Percentiles rank a stretch among this genome's conserved stretches.
These are phyloP conservation scores for Xenopus petersii DNA, from an alignment of 2,797 vertebrate species.

Conservation along the genomic window DNA sequence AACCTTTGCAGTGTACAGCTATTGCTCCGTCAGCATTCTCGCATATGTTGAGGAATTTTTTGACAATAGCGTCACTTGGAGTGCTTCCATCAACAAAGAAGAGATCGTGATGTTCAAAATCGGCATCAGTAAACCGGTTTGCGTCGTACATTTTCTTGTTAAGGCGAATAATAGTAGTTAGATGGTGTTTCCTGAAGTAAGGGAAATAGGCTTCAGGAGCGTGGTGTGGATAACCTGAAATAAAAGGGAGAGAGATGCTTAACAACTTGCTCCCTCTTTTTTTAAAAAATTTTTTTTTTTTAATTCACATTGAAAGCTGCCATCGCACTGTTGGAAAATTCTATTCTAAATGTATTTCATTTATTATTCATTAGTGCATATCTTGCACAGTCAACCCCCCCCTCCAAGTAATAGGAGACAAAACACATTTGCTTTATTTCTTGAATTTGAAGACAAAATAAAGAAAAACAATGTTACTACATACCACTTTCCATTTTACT, in stretches of 20 bases:
- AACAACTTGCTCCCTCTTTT: no score
- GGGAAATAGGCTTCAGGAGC: constrained; percentile 94
- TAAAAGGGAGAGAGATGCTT: background rate
- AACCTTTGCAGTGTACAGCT: constrained; percentile 97
- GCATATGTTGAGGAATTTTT: constrained; percentile 90
- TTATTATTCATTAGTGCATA: no score
- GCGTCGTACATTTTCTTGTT: constrained; percentile 97
- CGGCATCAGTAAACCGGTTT: constrained; percentile 86
- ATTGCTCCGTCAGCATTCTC: constrained; percentile 88
- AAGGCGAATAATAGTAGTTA: constrained; percentile 85
- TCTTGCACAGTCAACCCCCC: no score
- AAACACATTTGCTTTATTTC: no score
- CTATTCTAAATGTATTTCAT: no score
- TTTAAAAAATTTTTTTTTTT: no score
- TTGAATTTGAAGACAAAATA: no score
- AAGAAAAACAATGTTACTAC: constrained; percentile 26
- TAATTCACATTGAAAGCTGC: no score
- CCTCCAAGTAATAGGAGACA: no score
- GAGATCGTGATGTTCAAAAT: constrained; percentile 92
- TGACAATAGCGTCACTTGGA: constrained; percentile 85
- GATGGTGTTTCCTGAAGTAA: constrained; percentile 88
- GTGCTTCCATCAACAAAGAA: constrained; percentile 96
- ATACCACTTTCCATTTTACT: constrained; percentile 96
- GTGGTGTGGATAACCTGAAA: constrained; percentile 85
- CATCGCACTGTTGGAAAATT: no score